Evolutionary conservation across 2,888 invertebrate genomes (phyloP).

Genomic region (Drosophila prolongata): DNA sequence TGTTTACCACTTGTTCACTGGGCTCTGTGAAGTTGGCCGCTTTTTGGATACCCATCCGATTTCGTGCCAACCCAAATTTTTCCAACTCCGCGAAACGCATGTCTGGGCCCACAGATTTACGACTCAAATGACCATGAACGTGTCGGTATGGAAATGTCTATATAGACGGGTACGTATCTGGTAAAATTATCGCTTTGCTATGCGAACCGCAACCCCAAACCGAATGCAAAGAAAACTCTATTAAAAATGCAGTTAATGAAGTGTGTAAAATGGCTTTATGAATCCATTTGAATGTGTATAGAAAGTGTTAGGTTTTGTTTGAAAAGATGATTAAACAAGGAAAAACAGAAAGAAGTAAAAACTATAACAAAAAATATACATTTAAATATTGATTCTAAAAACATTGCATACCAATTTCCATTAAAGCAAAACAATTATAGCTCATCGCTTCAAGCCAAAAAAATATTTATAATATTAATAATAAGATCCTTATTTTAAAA

Average conservation of each 20-base stretch:
- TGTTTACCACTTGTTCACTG: conserved; percentile 70
- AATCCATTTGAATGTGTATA: too few relatives aligned
- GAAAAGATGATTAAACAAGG: too few relatives aligned
- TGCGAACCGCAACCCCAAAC: conserved; percentile 53
- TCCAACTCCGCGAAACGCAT: conserved; percentile 58
- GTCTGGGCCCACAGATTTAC: conserved; percentile 71
- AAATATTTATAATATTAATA: too few relatives aligned
- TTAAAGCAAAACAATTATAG: too few relatives aligned
- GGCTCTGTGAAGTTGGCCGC: conserved; percentile 41
- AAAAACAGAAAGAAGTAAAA: too few relatives aligned
- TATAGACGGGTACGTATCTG: conserved; percentile 36
- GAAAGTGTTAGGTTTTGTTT: too few relatives aligned
- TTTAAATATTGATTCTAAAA: too few relatives aligned
- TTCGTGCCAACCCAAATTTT: conserved; percentile 71
- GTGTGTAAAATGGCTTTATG: conserved; percentile 44
- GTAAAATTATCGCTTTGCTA: conserved; percentile 46
- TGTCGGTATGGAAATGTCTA: conserved; percentile 65
- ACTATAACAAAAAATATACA: background rate
- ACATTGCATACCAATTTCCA: too few relatives aligned
- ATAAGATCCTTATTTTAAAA: too few relatives aligned
- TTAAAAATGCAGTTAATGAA: conserved; percentile 50
- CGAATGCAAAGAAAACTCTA: conserved; percentile 38
- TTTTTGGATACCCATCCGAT: conserved; percentile 42
- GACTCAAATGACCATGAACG: conserved; percentile 79
- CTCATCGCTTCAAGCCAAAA: background rate